These are phyloP conservation scores for Colius striatus DNA, from an alignment of 2,113 vertebrate genomes.

Conservation along the genomic window DNA sequence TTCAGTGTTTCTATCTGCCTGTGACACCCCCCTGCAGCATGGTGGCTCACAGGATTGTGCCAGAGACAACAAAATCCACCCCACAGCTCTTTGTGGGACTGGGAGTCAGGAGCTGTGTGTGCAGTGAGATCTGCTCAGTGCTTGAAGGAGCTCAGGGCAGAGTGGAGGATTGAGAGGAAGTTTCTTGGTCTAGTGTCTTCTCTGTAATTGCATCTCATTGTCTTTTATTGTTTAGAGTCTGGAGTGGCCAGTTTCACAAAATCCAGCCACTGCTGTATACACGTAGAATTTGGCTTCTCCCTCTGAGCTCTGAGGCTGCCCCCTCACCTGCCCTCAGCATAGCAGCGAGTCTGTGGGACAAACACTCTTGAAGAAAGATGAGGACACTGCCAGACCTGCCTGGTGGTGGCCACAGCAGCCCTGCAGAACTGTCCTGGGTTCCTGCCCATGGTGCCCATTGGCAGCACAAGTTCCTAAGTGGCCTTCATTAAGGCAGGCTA, in stretches of 20 bases:
- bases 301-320: not conserved
- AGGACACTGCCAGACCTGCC: not conserved
- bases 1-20: not conserved
- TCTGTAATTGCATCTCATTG: accelerated
- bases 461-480: accelerated
- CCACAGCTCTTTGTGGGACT: not conserved
- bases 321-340: accelerated
- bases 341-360: not conserved
- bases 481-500: not conserved
- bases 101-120: not conserved
- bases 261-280: not conserved
- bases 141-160: not conserved
- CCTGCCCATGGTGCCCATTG: accelerated
- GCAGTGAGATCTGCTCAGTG: not conserved
- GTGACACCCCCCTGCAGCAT: not conserved
- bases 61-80: not conserved
- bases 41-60: not conserved
- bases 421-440: not conserved
- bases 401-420: not conserved
- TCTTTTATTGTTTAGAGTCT: not conserved
- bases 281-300: not conserved
- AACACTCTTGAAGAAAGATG: not conserved
- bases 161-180: not conserved
- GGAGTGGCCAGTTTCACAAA: not conserved
- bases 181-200: not conserved